phyloP scores from a whole-genome alignment of 1,140 invertebrate genomes.

The Drosophila subpulchrella region DNA sequence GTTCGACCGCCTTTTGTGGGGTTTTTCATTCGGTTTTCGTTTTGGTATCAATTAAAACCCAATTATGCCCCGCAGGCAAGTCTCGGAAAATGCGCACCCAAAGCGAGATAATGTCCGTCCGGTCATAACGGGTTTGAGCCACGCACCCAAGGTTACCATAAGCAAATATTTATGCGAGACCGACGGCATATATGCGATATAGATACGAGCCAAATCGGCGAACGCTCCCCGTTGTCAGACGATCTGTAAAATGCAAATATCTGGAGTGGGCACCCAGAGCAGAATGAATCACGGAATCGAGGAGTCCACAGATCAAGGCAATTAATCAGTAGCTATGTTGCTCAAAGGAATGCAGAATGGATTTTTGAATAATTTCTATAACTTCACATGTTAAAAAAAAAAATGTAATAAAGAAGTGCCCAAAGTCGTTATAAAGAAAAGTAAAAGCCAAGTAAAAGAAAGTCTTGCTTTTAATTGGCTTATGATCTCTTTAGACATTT shows the following conservation, averaged over 20 bases:
- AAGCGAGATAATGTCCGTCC: slow-evolving; percentile 58
- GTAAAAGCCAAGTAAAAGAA: slow-evolving; percentile 1
- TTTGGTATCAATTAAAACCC: slow-evolving; percentile 68
- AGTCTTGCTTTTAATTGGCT: background rate
- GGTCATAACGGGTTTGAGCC: slow-evolving; percentile 62
- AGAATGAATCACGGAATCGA: slow-evolving; percentile 20
- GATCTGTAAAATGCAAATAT: slow-evolving; percentile 42
- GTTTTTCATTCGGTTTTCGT: slow-evolving; percentile 19
- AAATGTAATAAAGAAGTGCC: too few species aligned
- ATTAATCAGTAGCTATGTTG: slow-evolving; percentile 11
- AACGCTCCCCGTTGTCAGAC: slow-evolving; percentile 49
- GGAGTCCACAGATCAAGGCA: slow-evolving; percentile 10
- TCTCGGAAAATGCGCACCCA: slow-evolving; percentile 54
- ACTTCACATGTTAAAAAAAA: too few species aligned
- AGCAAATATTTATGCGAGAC: slow-evolving; percentile 8
- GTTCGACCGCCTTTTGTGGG: slow-evolving; percentile 10
- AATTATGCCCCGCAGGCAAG: slow-evolving; percentile 67
- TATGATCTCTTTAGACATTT: background rate
- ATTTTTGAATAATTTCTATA: too few species aligned
- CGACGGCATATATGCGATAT: background rate
- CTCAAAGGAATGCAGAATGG: background rate
- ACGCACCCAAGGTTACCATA: slow-evolving; percentile 62
- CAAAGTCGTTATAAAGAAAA: background rate
- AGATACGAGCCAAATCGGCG: slow-evolving; percentile 9
- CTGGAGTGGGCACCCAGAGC: background rate